phyloP scores from a whole-genome alignment of 2,797 vertebrate species.

The Urosaurus nigricauda region DNA sequence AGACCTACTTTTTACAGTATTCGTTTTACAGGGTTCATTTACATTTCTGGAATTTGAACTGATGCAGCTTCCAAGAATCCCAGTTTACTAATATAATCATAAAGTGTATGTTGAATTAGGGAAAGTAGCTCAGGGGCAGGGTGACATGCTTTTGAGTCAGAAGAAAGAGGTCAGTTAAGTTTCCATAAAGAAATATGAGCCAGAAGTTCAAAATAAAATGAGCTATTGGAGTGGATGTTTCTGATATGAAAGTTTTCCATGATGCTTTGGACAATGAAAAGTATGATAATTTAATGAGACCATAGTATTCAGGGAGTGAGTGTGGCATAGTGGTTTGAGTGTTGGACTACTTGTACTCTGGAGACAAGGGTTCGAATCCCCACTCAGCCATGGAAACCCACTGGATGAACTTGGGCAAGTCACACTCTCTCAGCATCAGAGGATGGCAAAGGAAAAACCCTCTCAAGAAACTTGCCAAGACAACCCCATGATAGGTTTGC shows the following conservation, averaged over 20 bases:
- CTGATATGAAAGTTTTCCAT: neutral
- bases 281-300: neutral
- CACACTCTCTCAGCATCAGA: too few relatives aligned
- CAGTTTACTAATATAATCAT: neutral
- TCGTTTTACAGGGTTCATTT: too few relatives aligned
- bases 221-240: neutral
- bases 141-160: neutral
- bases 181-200: neutral
- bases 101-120: neutral
- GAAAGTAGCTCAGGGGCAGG: neutral
- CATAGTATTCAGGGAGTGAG: neutral
- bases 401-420: too few relatives aligned
- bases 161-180: neutral
- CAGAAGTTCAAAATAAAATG: constrained; percentile 9
- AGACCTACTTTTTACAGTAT: neutral
- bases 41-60: neutral
- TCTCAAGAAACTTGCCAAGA: too few relatives aligned
- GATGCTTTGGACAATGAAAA: neutral
- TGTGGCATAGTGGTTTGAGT: too few relatives aligned
- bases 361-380: too few relatives aligned
- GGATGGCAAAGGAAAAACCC: too few relatives aligned
- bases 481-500: too few relatives aligned
- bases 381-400: too few relatives aligned
- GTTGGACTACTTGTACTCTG: too few relatives aligned
- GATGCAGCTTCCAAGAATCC: neutral